Evolutionary conservation across 2,888 invertebrate species (phyloP), one percentile per base, ranked within the genome.

Genomic region (Cephus spinipes): DNA sequence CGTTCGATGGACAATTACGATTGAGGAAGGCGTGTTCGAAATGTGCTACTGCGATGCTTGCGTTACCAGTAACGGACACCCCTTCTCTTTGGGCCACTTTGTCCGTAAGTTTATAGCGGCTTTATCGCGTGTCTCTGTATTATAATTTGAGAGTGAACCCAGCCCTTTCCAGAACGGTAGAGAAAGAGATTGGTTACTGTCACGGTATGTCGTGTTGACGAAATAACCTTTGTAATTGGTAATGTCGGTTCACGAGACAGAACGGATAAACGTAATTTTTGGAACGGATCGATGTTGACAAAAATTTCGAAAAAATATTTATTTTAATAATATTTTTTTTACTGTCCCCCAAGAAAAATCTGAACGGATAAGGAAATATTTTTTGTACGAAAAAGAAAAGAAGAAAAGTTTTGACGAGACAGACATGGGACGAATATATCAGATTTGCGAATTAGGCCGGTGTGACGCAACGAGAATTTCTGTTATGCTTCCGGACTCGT

Each of bases 231-330:
- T 55, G 55, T 2, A 55, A 55, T 23, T 23, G 55, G 23, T 55
- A 55, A 55, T 1, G 23, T 6, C 55, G 55, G 2, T 55, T 23
- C 23, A 23, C 23, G 23, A 23, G 23, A 15, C 55, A 9, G 1
- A 55, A 55, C 55, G 23, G 23, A 55, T 23, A 9, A 9, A 55
- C 1, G 6, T 23, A 40, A 9, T 6, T 40, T 40, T 15, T 6
- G 9, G 2, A 9, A 23, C 2, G 6, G 15, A 23, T 23, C 6
- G 6, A 40, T 0, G 1, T 55, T 9, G 23, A 55, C 0, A 55
- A 55, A 15, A 15, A 23, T 0, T 15, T 15, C 4, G 1, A 40
- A 15, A 40, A 15, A 40, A 23, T 4, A 40, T 40, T 36, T 36
- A 12, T 12, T 12, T 0, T 1, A 36, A 1, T 15, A 1, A 36